Base-by-base conservation (phyloP, 2,797 vertebrate genomes). In the Tiaroga cobitis region DNA sequence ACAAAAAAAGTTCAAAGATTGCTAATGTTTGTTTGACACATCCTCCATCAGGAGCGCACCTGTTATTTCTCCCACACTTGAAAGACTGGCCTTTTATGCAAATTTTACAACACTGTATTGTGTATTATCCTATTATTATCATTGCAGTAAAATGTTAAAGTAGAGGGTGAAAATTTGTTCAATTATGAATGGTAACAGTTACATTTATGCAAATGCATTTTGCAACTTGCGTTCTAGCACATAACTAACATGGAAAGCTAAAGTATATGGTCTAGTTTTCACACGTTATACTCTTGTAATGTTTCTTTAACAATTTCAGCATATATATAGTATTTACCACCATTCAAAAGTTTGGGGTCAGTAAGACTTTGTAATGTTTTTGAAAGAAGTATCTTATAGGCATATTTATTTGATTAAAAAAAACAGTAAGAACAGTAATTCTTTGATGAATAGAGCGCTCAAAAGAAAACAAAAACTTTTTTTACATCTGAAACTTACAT, bases 31-130 rank as follows among this genome's bases (percentile, higher is more conserved):
- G 72, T 37, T 41, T 54, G 63, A 72, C 65, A 49, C n/a, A 46
- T 79, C 76, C 72, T 43, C 39, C 24, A 73, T 80, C 39, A 51
- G 32, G 6, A 49, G 32, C 1, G 0, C 83, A 85, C 39, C 43
- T 85, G 83, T 63, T 65, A 65, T 63, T 85, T 85, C 41, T 80
- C 83, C 41, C 83, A 85, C 68, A 7, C 67, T 49, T 49, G 41
- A 49, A 73, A 13, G 21, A 46, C 18, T 4, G 24, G 29, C 37
- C 59, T 41, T 61, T 67, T 37, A 54, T 29, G 16, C 61, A 43
- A 11, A 32, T 76, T 67, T 69, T n/a, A 59, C n/a, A 69, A 16
- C 34, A 39, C 32, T 54, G 29, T n/a, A 9, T 21, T 65, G 56
- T 76, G 18, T 49, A 26, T 78, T 29, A n/a, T 19, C 15, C 24